These are phyloP conservation scores for Corapipo altera DNA, from an alignment of 2,113 vertebrate genomes.

Conservation along the genomic window DNA sequence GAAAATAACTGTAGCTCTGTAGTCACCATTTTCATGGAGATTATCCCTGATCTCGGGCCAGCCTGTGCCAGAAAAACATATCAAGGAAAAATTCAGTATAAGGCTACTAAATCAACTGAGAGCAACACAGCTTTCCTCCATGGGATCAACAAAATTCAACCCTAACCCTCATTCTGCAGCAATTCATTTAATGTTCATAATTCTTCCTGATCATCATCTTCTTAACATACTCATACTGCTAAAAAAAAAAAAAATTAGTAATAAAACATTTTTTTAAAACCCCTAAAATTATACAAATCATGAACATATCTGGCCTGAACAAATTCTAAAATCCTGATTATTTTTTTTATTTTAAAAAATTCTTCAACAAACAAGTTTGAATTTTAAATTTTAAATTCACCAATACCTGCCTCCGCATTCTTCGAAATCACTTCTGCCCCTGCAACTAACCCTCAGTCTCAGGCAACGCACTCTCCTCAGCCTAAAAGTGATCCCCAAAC, in stretches of 20 bases:
- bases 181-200: background rate
- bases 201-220: background rate
- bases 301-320: background rate
- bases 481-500: background rate
- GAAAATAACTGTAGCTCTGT: background rate
- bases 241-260: background rate
- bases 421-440: background rate
- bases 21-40: background rate
- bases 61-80: background rate
- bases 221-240: background rate
- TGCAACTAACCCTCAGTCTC: background rate
- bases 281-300: accelerated
- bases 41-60: background rate
- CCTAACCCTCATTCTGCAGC: background rate
- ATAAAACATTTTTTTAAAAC: background rate
- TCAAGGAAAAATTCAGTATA: background rate
- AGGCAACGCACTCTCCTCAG: background rate
- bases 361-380: background rate
- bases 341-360: background rate
- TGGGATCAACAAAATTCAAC: background rate
- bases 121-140: background rate
- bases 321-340: background rate
- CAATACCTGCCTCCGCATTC: accelerated
- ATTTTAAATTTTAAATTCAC: background rate
- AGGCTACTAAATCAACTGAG: background rate